Evolutionary conservation across 2,888 invertebrate species (phyloP).

Genomic region (Drosophila subsilvestris): DNA sequence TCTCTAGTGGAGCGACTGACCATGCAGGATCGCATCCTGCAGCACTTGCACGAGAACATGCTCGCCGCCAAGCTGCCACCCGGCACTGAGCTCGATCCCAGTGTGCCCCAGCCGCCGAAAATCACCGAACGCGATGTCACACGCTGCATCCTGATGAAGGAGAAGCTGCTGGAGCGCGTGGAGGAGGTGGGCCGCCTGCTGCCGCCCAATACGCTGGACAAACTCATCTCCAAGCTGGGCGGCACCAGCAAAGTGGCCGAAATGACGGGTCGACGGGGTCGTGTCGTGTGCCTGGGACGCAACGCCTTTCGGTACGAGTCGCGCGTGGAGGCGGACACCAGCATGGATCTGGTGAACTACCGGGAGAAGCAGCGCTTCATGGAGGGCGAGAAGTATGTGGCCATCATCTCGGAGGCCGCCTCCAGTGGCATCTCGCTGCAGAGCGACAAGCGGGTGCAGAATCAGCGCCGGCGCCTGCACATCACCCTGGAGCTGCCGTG

Average conservation of each 20-base stretch:
- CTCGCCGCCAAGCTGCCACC: conserved; percentile 86
- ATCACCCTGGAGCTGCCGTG: conserved; percentile 99
- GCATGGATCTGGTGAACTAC: conserved; percentile 97
- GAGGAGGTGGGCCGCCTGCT: conserved; percentile 93
- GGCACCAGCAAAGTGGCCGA: conserved; percentile 99
- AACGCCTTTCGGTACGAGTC: conserved; percentile 97
- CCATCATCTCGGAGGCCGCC: conserved; percentile 99
- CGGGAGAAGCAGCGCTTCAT: conserved; percentile 96
- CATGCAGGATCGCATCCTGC: conserved; percentile 67
- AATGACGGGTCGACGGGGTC: conserved; percentile 99
- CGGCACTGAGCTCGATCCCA: conserved; percentile 87
- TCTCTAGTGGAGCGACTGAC: conserved; percentile 54
- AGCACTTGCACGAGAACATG: conserved; percentile 71
- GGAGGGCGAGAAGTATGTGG: conserved; percentile 98
- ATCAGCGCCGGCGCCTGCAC: conserved; percentile 97
- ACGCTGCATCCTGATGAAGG: conserved; percentile 95
- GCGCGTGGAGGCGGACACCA: conserved; percentile 96
- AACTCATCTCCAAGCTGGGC: conserved; percentile 98
- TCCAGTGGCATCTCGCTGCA: conserved; percentile 98
- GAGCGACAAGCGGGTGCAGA: conserved; percentile 95
- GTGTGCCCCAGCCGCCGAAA: conserved; percentile 83
- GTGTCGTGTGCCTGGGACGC: conserved; percentile 95
- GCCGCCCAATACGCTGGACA: conserved; percentile 98
- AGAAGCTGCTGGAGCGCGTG: conserved; percentile 92
- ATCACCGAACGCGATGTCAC: conserved; percentile 93